A percentile compares a stretch with the other conserved stretches of the same genome.
Conservation (phyloP, 2,797 vertebrate species). For the Hozukius guyotensis region DNA sequence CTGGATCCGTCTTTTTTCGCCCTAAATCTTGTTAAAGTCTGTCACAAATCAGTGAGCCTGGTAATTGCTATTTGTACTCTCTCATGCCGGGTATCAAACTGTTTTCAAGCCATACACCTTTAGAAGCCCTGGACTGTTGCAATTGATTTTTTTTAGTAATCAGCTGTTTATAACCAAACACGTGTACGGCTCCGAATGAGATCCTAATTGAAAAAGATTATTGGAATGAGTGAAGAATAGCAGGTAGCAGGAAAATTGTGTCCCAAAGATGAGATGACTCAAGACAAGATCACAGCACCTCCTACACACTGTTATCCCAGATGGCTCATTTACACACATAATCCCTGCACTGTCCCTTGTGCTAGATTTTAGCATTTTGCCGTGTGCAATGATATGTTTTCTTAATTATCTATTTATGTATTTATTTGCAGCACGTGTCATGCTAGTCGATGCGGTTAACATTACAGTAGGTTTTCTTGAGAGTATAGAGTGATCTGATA, state of each 20-base stretch:
- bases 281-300: constrained; percentile 34
- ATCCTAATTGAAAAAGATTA: constrained; percentile 20
- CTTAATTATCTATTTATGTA: background rate
- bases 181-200: constrained; percentile 16
- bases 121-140: constrained; percentile 32
- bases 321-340: constrained; percentile 25
- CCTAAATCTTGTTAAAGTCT: constrained; percentile 71
- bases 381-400: background rate
- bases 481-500: constrained; percentile 28
- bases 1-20: constrained; percentile 54
- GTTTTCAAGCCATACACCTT: constrained; percentile 47
- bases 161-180: constrained; percentile 29
- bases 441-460: constrained; percentile 29
- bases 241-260: constrained; percentile 11
- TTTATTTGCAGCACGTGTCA: constrained; percentile 30
- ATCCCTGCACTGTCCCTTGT: constrained; percentile 1
- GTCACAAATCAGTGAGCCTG: constrained; percentile 74
- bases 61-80: constrained; percentile 71
- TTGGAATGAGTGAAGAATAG: constrained; percentile 9
- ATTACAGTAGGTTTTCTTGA: too few species aligned
- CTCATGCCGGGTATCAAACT: constrained; percentile 42
- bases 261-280: constrained; percentile 35
- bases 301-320: constrained; percentile 39
- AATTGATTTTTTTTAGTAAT: constrained; percentile 60
- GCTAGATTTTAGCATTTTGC: constrained; percentile 1